A percentile compares a stretch with the other conserved stretches of the same genome.
Conservation (phyloP, 2,888 invertebrate species). For the Sacculina carcini region DNA sequence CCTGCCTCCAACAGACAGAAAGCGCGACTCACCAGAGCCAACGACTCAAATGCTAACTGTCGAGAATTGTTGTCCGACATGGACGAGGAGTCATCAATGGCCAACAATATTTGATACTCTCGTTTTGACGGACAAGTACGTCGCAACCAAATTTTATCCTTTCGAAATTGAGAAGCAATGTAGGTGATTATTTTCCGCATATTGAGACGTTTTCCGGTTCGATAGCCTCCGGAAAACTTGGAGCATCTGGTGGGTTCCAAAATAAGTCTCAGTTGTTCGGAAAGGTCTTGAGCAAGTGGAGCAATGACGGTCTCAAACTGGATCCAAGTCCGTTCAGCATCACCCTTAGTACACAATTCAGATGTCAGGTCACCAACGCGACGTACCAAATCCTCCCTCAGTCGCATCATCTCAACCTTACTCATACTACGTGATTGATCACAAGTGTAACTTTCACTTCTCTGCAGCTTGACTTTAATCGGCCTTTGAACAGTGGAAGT, state of each 20-base stretch:
- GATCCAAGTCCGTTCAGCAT: slow-evolving; percentile 17
- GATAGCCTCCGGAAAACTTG: slow-evolving; percentile 73
- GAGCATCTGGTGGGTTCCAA: slow-evolving; percentile 85
- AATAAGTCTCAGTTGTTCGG: slow-evolving; percentile 75
- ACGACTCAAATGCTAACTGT: slow-evolving; percentile 75
- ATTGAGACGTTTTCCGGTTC: slow-evolving; percentile 86
- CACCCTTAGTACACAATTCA: too few species aligned
- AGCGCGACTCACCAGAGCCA: slow-evolving; percentile 66
- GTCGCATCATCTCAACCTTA: too few species aligned
- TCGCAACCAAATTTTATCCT: slow-evolving; percentile 95
- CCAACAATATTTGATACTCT: slow-evolving; percentile 83
- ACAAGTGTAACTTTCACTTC: too few species aligned
- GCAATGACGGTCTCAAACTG: slow-evolving; percentile 17
- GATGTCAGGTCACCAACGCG: too few species aligned
- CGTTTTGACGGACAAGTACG: slow-evolving; percentile 82
- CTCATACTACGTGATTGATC: too few species aligned
- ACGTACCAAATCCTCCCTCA: too few species aligned
- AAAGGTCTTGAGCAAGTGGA: slow-evolving; percentile 51
- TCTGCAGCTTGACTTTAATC: too few species aligned
- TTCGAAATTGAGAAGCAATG: slow-evolving; percentile 93
- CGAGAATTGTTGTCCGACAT: slow-evolving; percentile 29
- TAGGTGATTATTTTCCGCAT: slow-evolving; percentile 95
- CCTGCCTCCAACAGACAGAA: slow-evolving; percentile 80
- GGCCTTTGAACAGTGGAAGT: too few species aligned
- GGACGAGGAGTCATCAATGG: slow-evolving; percentile 74